Conservation (phyloP, 1,140 invertebrate genomes). For the Euura lappo region DNA sequence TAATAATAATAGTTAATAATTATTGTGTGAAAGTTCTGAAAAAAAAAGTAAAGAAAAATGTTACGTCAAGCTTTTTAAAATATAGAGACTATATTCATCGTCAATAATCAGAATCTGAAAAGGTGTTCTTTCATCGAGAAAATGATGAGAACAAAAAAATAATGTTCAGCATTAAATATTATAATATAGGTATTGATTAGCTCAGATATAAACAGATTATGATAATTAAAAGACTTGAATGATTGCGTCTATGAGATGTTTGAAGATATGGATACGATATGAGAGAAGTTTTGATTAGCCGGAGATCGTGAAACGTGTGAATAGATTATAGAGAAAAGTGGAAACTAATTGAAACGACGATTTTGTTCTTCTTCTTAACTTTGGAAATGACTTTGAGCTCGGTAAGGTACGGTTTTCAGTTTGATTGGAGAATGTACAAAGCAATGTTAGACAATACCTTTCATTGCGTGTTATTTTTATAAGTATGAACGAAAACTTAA, state of each 20-base stretch:
- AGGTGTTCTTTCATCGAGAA: too few species aligned
- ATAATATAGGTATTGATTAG: too few species aligned
- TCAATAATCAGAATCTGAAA: too few species aligned
- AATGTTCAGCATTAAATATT: too few species aligned
- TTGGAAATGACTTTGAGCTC: constrained; percentile 37
- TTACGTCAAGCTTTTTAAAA: too few species aligned
- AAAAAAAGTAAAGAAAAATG: too few species aligned
- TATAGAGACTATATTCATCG: too few species aligned
- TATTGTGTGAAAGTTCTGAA: too few species aligned
- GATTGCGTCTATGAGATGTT: too few species aligned
- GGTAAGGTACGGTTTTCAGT: constrained; percentile 47
- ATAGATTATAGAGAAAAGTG: neutral
- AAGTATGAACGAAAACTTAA: constrained; percentile 35
- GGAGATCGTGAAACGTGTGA: neutral
- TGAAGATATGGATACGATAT: too few species aligned
- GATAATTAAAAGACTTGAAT: neutral
- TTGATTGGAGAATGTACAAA: constrained; percentile 63
- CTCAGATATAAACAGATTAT: neutral
- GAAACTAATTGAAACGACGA: neutral
- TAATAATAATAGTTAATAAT: neutral
- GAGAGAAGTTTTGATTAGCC: too few species aligned
- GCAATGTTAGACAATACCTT: constrained; percentile 55
- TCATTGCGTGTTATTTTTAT: constrained; percentile 62
- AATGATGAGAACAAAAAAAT: too few species aligned
- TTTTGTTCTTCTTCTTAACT: neutral